Percentiles rank a stretch among this genome's conserved stretches.
phyloP scores from a whole-genome alignment of 2,888 invertebrate genomes.

The Sepioteuthis lessoniana region DNA sequence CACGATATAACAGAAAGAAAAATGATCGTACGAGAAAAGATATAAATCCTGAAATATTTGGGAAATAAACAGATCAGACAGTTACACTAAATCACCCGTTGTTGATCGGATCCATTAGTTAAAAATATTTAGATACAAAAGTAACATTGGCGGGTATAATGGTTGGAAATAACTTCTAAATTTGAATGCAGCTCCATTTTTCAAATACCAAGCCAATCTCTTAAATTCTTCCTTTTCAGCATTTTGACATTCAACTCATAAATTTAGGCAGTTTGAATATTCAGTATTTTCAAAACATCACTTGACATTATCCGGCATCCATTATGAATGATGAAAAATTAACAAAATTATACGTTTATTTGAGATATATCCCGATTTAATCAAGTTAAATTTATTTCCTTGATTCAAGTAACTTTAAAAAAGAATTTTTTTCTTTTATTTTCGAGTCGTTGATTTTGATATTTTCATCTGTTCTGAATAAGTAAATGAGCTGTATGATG shows the following conservation, averaged over 20 bases:
- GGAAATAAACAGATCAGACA: not conserved
- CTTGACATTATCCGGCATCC: not conserved
- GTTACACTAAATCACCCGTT: not conserved
- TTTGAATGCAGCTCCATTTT: not conserved
- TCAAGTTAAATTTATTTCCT: not conserved
- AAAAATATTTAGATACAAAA: not conserved
- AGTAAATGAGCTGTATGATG: not conserved
- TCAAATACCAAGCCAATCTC: slow-evolving; percentile 18
- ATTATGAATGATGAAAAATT: not conserved
- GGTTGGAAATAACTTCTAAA: not conserved
- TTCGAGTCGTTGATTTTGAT: not conserved
- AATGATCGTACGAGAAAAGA: no score
- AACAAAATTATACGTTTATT: not conserved
- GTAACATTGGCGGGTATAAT: not conserved
- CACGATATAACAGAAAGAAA: no score
- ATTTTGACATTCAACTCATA: not conserved
- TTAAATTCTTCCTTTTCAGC: not conserved
- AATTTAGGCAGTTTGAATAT: not conserved
- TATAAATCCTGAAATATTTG: not conserved
- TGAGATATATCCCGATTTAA: not conserved
- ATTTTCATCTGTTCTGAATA: not conserved
- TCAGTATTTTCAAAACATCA: not conserved
- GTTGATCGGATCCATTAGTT: not conserved
- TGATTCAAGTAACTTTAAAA: not conserved
- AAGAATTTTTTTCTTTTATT: not conserved